Evolutionary conservation across 2,888 invertebrate genomes (phyloP).

Genomic region (Actias luna): DNA sequence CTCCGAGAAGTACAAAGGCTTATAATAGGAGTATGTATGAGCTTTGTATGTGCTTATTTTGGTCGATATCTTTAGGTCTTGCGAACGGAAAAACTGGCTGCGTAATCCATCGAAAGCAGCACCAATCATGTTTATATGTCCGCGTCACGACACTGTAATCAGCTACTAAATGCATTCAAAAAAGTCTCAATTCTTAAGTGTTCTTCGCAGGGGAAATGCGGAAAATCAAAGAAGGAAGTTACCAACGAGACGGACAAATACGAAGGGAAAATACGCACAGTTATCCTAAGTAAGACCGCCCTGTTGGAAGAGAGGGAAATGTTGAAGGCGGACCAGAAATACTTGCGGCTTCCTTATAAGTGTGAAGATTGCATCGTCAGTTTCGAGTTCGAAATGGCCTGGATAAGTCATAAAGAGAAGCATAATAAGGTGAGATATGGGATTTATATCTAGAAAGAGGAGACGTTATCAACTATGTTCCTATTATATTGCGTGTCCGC

Average conservation of each 20-base stretch:
- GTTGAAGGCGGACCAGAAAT: constrained; percentile 43
- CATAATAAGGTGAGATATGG: constrained; percentile 47
- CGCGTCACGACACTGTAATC: no score
- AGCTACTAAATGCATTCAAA: no score
- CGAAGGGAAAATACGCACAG: constrained; percentile 48
- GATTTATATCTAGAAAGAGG: no score
- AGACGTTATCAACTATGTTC: no score
- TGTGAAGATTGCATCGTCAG: constrained; percentile 61
- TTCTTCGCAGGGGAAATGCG: neutral
- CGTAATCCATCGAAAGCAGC: no score
- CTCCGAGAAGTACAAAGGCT: no score
- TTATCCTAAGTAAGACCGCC: constrained; percentile 45
- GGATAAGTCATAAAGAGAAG: constrained; percentile 52
- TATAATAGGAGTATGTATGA: no score
- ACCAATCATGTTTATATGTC: no score
- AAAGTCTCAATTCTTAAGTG: neutral
- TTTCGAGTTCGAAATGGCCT: constrained; percentile 57
- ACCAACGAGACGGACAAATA: constrained; percentile 34
- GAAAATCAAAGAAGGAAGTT: constrained; percentile 22
- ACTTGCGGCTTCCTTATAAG: constrained; percentile 56
- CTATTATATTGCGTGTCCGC: no score
- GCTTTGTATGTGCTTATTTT: no score
- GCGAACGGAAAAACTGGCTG: no score
- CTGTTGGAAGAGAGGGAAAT: constrained; percentile 47
- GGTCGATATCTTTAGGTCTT: no score